Percentiles rank a stretch among this genome's conserved stretches.
phyloP scores from a whole-genome alignment of 2,888 invertebrate genomes.

The Drosophila demipolita region DNA sequence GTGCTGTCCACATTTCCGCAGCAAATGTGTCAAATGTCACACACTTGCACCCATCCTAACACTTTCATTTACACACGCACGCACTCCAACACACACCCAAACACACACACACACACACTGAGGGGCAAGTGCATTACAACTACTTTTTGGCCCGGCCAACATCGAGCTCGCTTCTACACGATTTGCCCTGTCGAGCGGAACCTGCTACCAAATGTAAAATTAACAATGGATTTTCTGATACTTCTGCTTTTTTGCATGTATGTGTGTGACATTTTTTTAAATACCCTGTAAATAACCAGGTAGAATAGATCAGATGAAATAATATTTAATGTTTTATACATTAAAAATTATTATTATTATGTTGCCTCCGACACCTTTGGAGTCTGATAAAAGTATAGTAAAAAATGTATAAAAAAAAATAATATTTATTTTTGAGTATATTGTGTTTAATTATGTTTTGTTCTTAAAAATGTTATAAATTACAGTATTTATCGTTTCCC shows the following conservation, averaged over 20 bases:
- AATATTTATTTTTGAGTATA: neutral
- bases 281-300: neutral
- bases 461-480: neutral
- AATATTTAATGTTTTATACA: neutral
- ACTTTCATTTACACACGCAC: constrained; percentile 14
- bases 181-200: constrained; percentile 52
- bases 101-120: neutral
- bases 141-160: constrained; percentile 39
- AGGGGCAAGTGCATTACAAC: constrained; percentile 43
- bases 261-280: neutral
- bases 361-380: too few relatives aligned
- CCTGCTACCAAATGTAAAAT: constrained; percentile 63
- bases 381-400: neutral
- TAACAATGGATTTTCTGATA: constrained; percentile 59
- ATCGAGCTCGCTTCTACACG: constrained; percentile 26
- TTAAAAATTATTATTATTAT: neutral
- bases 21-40: constrained; percentile 70
- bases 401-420: neutral
- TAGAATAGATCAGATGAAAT: neutral
- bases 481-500: too few relatives aligned
- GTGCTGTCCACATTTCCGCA: constrained; percentile 42
- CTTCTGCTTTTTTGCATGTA: neutral
- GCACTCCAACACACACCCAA: constrained; percentile 2
- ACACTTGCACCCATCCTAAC: constrained; percentile 39
- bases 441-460: neutral